Base-by-base conservation (phyloP, 1,140 invertebrate genomes). In the Temnothorax curvispinosus region DNA sequence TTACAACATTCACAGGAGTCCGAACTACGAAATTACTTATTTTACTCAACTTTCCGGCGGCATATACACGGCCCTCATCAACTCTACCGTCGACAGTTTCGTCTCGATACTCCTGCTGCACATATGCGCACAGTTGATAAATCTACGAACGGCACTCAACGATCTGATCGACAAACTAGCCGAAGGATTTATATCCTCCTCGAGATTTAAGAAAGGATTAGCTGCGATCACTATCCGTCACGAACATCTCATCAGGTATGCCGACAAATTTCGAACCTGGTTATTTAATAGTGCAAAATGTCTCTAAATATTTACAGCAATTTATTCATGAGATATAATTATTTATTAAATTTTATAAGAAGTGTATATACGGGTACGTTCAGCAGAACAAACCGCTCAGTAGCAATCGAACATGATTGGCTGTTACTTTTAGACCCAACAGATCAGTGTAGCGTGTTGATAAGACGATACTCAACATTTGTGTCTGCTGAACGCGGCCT, bases 11-110 rank as follows among this genome's bases (percentile, higher is more conserved):
- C 92, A 92, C 41, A 92, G 92, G 54, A 94, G 93, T 6, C 95
- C 96, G n/a, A 93, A 92, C 0, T 96, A 95, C 80, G 94, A 96
- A 87, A 69, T 96, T 6, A 96, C 95, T 0, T 96, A 94, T 86
- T 4, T 91, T 0, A 93, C 94, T 44, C 96, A 96, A 91, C 32
- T 82, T n/a, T n/a, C 0, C 0, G 67, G 50, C 1, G 78, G 47
- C 0, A 0, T 21, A 0, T 58, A 13, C 18, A 2, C 52, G 4
- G 52, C 2, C 1, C 0, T 71, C 2, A 56, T 81, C 9, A 81
- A 58, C 0, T 41, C 38, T 58, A 58, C 65, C 0, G 3, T 82
- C 0, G 91, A 92, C n/a, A 89, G 82, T 9, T 89, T 93, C 2
- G 47, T 93, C 7, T 84, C 87, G 6, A 88, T 90, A 52, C 56